These are phyloP conservation scores for Phaetusa simplex DNA, from an alignment of 2,113 vertebrate species.

Conservation along the genomic window DNA sequence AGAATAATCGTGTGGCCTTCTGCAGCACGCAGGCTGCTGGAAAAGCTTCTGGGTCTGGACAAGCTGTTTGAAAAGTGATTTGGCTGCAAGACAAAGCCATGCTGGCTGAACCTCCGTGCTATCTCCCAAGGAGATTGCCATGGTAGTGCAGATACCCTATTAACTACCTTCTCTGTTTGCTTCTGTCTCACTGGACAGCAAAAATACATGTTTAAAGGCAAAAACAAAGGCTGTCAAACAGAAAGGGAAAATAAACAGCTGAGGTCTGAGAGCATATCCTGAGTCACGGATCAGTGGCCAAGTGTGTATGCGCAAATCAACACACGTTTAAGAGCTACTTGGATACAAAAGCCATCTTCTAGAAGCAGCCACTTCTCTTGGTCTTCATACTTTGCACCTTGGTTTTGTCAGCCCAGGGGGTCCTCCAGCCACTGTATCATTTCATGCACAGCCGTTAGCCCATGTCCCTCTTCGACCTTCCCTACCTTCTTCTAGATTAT, in stretches of 20 bases:
- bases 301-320: not conserved
- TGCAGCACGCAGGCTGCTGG: not conserved
- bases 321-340: not conserved
- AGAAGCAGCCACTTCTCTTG: not conserved
- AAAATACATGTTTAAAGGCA: not conserved
- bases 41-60: not conserved
- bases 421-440: not conserved
- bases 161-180: not conserved
- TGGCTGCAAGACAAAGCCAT: not conserved
- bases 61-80: not conserved
- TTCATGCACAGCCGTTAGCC: too few species aligned
- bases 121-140: not conserved
- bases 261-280: not conserved
- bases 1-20: slow-evolving; percentile 17
- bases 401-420: not conserved
- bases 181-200: not conserved
- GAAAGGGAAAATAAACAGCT: not conserved
- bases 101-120: not conserved
- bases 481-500: not conserved
- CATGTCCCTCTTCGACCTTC: not conserved
- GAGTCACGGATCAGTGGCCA: not conserved
- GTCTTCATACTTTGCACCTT: not conserved
- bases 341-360: not conserved
- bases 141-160: not conserved
- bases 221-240: not conserved